Evolutionary conservation across 2,888 invertebrate species (phyloP).

Genomic region (Eupithecia vulgata): DNA sequence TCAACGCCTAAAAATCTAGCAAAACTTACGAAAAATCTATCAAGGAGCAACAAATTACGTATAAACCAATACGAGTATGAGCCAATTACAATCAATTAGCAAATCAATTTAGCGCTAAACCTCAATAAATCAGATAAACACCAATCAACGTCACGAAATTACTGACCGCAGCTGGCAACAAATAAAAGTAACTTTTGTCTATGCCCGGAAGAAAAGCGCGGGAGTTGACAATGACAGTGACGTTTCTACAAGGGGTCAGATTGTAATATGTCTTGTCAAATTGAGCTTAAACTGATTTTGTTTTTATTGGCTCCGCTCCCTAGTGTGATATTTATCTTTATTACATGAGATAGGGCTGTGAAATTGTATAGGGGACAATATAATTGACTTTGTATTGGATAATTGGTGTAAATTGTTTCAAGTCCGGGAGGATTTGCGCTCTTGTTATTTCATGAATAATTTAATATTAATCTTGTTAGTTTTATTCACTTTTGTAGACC

Average conservation of each 20-base stretch:
- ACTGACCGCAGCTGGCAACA: constrained; percentile 61
- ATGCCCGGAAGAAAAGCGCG: constrained; percentile 59
- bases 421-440: constrained; percentile 55
- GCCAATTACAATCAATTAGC: constrained; percentile 42
- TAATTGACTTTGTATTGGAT: constrained; percentile 77
- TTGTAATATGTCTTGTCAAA: constrained; percentile 74
- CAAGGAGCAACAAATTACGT: neutral
- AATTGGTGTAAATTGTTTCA: constrained; percentile 75
- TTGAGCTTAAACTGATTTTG: constrained; percentile 79
- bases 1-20: neutral
- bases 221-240: constrained; percentile 73
- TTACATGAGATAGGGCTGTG: constrained; percentile 75
- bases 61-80: constrained; percentile 29
- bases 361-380: constrained; percentile 70
- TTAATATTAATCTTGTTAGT: constrained; percentile 42
- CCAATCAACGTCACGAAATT: constrained; percentile 59
- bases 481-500: constrained; percentile 10
- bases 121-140: constrained; percentile 56
- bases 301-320: constrained; percentile 77
- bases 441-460: constrained; percentile 50
- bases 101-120: constrained; percentile 44
- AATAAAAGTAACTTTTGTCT: constrained; percentile 55
- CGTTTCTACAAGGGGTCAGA: constrained; percentile 52
- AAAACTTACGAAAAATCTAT: neutral
- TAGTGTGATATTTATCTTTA: constrained; percentile 80